Conservation (phyloP, 2,888 invertebrate genomes). For the Pristionchus arcanus region DNA sequence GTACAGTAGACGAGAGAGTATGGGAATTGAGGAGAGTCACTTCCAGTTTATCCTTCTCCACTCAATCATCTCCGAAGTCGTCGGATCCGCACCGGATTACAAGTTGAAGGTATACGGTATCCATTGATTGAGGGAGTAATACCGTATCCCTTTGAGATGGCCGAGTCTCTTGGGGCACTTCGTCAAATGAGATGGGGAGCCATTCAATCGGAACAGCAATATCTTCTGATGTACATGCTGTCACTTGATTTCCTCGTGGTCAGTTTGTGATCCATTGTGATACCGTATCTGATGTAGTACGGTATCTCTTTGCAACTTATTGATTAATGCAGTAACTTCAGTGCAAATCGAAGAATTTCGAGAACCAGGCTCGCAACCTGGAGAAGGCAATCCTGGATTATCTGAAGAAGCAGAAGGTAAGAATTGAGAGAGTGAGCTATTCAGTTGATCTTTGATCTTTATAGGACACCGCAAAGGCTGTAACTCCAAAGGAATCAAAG, state of each 20-base stretch:
- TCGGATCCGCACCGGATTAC: neutral
- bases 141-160: neutral
- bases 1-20: neutral
- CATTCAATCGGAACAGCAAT: constrained; percentile 47
- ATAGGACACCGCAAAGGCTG: neutral
- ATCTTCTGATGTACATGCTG: constrained; percentile 50
- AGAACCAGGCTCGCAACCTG: constrained; percentile 1
- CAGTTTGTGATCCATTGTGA: neutral
- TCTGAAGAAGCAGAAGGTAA: constrained; percentile 37
- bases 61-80: neutral
- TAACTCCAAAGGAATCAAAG: constrained; percentile 24
- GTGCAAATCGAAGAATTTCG: constrained; percentile 42
- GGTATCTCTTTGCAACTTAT: neutral
- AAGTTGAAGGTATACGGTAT: constrained; percentile 40
- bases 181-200: constrained; percentile 50
- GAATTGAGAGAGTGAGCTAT: neutral
- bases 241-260: constrained; percentile 15
- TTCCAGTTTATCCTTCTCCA: constrained; percentile 48
- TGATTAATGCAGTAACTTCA: neutral
- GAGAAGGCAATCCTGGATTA: constrained; percentile 15
- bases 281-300: neutral
- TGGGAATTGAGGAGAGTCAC: constrained; percentile 14
- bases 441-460: constrained; percentile 19
- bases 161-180: constrained; percentile 11
- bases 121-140: neutral